Percentiles rank a stretch among this genome's conserved stretches.
Conservation (phyloP, 2,888 invertebrate genomes). For the Diloba caeruleocephala region DNA sequence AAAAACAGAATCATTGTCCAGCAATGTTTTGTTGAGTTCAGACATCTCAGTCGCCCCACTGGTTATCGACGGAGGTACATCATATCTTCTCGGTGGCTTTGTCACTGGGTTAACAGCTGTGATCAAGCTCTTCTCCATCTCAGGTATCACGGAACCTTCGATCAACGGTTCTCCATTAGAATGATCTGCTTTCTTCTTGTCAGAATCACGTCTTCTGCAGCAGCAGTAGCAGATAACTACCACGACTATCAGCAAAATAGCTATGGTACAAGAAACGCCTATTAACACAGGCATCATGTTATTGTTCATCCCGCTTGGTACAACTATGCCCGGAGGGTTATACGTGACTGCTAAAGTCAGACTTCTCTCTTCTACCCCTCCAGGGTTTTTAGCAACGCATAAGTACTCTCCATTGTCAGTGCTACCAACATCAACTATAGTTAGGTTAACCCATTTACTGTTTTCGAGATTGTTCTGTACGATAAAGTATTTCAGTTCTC, state of each 20-base stretch:
- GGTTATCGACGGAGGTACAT: constrained; percentile 91
- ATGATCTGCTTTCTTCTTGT: constrained; percentile 89
- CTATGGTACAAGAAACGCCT: constrained; percentile 81
- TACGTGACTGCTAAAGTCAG: constrained; percentile 89
- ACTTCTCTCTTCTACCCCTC: constrained; percentile 94
- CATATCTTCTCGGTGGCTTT: constrained; percentile 94
- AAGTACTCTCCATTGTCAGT: constrained; percentile 93
- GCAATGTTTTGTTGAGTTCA: constrained; percentile 94
- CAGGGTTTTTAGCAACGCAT: constrained; percentile 95
- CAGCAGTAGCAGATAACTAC: constrained; percentile 89
- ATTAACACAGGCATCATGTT: constrained; percentile 88
- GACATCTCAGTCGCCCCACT: constrained; percentile 94
- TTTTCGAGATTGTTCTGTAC: constrained; percentile 74
- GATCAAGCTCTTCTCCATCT: constrained; percentile 95
- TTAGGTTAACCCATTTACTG: constrained; percentile 91
- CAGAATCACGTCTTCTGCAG: constrained; percentile 85
- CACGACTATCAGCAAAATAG: constrained; percentile 86
- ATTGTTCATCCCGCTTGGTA: constrained; percentile 87
- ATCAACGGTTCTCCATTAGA: constrained; percentile 92
- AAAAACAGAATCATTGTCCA: constrained; percentile 94
- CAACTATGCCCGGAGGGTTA: constrained; percentile 77
- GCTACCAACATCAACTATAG: constrained; percentile 90
- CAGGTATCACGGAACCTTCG: constrained; percentile 93
- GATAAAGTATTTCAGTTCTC: constrained; percentile 84
- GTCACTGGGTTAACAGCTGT: constrained; percentile 95